These are phyloP conservation scores for Philypnodon macrostomus DNA, from an alignment of 2,797 vertebrate species.

Conservation along the genomic window DNA sequence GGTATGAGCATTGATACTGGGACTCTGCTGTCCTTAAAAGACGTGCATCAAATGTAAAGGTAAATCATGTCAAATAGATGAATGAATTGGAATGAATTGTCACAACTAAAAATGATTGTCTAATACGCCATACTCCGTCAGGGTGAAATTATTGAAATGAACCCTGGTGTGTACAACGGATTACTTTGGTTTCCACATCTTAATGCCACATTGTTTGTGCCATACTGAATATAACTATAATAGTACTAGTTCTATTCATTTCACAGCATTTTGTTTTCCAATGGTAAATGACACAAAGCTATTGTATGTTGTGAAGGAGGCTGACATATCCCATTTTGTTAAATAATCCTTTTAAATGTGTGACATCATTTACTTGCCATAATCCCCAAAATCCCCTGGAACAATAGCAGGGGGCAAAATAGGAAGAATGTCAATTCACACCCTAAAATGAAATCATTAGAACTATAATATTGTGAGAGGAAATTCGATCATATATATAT, in stretches of 20 bases:
- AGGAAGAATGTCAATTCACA: too few species aligned
- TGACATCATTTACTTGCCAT: slow-evolving; percentile 68
- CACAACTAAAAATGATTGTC: not conserved
- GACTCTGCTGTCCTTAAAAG: not conserved
- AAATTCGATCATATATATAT: too few species aligned
- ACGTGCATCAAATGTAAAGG: not conserved
- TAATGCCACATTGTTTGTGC: slow-evolving; percentile 37
- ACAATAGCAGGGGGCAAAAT: too few species aligned
- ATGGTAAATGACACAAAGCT: slow-evolving; percentile 51
- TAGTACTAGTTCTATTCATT: slow-evolving; percentile 34
- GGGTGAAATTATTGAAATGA: too few species aligned
- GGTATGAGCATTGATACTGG: not conserved
- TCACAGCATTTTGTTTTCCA: slow-evolving; percentile 43
- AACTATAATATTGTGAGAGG: slow-evolving; percentile 63
- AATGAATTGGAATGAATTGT: too few species aligned
- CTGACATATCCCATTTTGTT: slow-evolving; percentile 61
- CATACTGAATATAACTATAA: slow-evolving; percentile 44
- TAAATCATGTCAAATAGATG: too few species aligned
- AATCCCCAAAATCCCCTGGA: slow-evolving; percentile 71
- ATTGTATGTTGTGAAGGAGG: slow-evolving; percentile 43
- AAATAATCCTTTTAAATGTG: slow-evolving; percentile 74
- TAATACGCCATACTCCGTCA: too few species aligned
- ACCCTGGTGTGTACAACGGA: slow-evolving; percentile 10
- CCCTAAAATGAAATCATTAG: slow-evolving; percentile 58
- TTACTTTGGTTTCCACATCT: slow-evolving; percentile 21